Percentiles rank a stretch among this genome's conserved stretches.
Conservation (phyloP, 2,113 vertebrate species). For the Catagonus wagneri region DNA sequence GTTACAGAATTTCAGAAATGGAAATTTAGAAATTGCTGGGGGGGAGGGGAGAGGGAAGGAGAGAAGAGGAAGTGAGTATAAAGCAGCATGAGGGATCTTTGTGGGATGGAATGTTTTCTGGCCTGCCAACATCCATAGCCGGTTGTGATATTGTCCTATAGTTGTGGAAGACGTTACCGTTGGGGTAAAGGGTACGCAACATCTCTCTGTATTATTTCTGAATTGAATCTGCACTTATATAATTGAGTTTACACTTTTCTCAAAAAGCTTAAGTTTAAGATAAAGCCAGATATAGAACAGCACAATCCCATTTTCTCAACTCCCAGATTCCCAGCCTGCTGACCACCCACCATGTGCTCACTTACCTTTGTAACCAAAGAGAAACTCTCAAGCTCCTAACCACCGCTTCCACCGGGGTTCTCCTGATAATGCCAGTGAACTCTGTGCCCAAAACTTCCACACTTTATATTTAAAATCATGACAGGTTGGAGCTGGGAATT, state of each 20-base stretch:
- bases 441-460: neutral
- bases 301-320: neutral
- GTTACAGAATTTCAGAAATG: neutral
- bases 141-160: neutral
- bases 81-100: neutral
- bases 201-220: neutral
- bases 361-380: neutral
- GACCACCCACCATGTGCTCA: rapidly evolving
- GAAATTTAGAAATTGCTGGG: neutral
- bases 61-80: neutral
- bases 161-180: neutral
- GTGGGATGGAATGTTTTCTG: neutral
- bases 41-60: neutral
- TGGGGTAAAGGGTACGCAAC: neutral
- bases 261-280: neutral
- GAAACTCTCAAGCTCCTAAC: neutral
- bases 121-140: neutral
- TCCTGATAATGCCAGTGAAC: neutral
- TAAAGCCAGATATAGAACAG: neutral
- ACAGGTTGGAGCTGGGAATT: neutral
- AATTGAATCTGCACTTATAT: neutral
- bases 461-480: neutral
- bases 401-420: neutral
- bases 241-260: neutral
- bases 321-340: neutral